These are phyloP conservation scores for Drosophila kikkawai DNA, from an alignment of 1,140 invertebrate genomes.

Conservation along the genomic window DNA sequence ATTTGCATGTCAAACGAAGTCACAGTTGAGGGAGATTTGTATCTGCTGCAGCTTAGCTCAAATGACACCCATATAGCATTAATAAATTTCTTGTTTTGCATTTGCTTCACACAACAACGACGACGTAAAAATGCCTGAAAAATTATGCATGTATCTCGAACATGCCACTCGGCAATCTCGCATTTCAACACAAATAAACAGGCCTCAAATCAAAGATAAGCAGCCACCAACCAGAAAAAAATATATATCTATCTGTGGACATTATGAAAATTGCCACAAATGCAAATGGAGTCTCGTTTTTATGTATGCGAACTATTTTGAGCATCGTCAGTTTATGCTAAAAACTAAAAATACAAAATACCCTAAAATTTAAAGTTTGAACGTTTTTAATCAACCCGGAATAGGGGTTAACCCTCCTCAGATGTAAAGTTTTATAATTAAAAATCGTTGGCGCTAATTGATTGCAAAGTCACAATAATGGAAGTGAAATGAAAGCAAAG, in stretches of 20 bases:
- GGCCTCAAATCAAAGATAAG: slow-evolving; percentile 40
- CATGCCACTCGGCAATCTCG: slow-evolving; percentile 41
- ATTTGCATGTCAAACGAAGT: slow-evolving; percentile 77
- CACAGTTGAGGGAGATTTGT: slow-evolving; percentile 45
- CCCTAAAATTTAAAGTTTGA: slow-evolving; percentile 18
- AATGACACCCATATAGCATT: slow-evolving; percentile 61
- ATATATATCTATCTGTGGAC: slow-evolving; percentile 22
- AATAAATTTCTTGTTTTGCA: slow-evolving; percentile 55
- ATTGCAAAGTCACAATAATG: slow-evolving; percentile 41
- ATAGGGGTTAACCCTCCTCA: slow-evolving; percentile 10
- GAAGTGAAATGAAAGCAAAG: slow-evolving; percentile 11
- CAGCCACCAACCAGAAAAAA: slow-evolving; percentile 23
- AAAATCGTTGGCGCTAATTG: slow-evolving; percentile 56
- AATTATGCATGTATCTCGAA: slow-evolving; percentile 68
- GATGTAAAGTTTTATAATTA: slow-evolving; percentile 56
- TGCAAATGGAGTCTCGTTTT: slow-evolving; percentile 60
- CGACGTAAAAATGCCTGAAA: background rate
- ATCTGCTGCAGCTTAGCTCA: slow-evolving; percentile 59
- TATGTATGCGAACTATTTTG: slow-evolving; percentile 52
- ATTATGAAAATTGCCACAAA: slow-evolving; percentile 68
- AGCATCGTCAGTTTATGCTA: slow-evolving; percentile 15
- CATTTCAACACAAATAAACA: slow-evolving; percentile 56
- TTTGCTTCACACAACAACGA: slow-evolving; percentile 26
- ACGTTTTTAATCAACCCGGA: slow-evolving; percentile 35
- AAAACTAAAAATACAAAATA: slow-evolving; percentile 8